Base-by-base conservation (phyloP, 2,797 vertebrate species). In the Sebastes vulpes region DNA sequence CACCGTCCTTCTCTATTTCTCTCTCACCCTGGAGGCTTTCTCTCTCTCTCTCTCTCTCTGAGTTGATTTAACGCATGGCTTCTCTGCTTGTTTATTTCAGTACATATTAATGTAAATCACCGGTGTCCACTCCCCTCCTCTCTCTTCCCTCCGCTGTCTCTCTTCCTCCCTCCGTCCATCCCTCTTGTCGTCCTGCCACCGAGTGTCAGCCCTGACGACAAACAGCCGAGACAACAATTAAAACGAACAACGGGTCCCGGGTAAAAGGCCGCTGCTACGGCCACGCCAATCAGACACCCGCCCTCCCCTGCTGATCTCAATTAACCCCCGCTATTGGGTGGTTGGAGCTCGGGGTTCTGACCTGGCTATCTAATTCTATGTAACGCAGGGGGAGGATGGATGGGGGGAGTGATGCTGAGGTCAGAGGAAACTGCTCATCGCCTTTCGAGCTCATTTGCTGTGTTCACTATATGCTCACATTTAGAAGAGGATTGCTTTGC, bases 61-160 rank as follows among this genome's bases (percentile, higher is more conserved):
- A 83, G 82, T 84, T 93, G 90, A 94, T 95, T 93, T 94, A 93
- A 93, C 83, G 88, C 91, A 88, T 92, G 90, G 86, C 92, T 95
- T 92, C 88, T 84, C 83, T 20, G 65, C 90, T 90, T 91, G 89
- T 93, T 93, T 91, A 92, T 92, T 90, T 90, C 88, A 87, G 28
- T 71, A 84, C 85, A 92, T 91, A 87, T 91, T 91, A 79, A 92
- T 93, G 92, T 92, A 93, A 93, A 92, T 93, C 90, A 92, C 82
- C 9, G 31, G 65, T 81, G 81, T 85, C 90, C 91, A 75, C 83
- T 79, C 86, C 67, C 69, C 69, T 66, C 32, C 42, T 57, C 48
- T 59, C 81, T 54, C 56, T 20, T 35, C 60, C 12, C 29, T 64
- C n/a, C 3, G 11, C 66, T 57, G 18, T 42, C 56, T 70, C 50